Percentiles rank a stretch among this genome's conserved stretches.
phyloP scores from a whole-genome alignment of 2,797 vertebrate genomes.

The Oreonectes daqikongensis region DNA sequence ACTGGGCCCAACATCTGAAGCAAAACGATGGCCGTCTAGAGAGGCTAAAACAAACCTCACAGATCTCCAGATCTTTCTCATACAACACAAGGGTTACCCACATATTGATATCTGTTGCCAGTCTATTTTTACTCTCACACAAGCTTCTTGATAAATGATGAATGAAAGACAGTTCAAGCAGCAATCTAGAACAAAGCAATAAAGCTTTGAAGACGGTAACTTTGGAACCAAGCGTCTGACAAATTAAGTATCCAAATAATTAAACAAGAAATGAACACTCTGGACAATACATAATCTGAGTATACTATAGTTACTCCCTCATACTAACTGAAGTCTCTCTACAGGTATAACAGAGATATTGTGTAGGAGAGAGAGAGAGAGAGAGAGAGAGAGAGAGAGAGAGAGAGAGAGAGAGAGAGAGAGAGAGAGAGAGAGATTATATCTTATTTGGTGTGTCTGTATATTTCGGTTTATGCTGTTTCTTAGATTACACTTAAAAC shows the following conservation, averaged over 20 bases:
- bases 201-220: slow-evolving; percentile 62
- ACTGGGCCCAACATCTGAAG: slow-evolving; percentile 10
- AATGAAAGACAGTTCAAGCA: slow-evolving; percentile 41
- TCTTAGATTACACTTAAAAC: slow-evolving; percentile 47
- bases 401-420: slow-evolving; percentile 34
- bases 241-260: slow-evolving; percentile 73
- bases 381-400: slow-evolving; percentile 32
- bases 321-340: slow-evolving; percentile 76
- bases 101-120: slow-evolving; percentile 4
- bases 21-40: neutral
- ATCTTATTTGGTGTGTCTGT: slow-evolving; percentile 46
- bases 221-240: slow-evolving; percentile 74
- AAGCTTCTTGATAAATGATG: slow-evolving; percentile 44
- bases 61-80: slow-evolving; percentile 18
- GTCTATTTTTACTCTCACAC: slow-evolving; percentile 24
- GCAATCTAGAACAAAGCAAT: slow-evolving; percentile 60
- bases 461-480: slow-evolving; percentile 44
- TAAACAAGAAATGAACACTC: slow-evolving; percentile 73
- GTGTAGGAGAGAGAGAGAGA: slow-evolving; percentile 37
- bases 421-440: slow-evolving; percentile 40
- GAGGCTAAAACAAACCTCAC: neutral
- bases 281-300: slow-evolving; percentile 74
- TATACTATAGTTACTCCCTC: slow-evolving; percentile 59
- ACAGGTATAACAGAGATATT: slow-evolving; percentile 72
- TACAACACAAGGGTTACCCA: neutral